phyloP scores from a whole-genome alignment of 2,888 invertebrate genomes.

The Lasioglossum lativentre region DNA sequence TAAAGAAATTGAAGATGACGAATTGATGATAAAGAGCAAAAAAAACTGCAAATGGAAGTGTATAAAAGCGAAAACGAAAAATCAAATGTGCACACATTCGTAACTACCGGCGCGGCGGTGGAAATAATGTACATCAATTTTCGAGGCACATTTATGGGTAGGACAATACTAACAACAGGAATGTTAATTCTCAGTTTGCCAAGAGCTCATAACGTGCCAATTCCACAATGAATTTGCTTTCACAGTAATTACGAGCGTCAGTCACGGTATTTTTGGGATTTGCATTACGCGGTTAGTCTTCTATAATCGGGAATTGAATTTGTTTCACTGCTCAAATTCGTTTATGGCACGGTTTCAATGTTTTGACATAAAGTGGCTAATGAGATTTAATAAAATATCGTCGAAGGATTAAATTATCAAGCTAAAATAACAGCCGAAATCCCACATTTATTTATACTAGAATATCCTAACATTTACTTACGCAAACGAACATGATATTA shows the following conservation, averaged over 20 bases:
- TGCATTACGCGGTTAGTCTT: not conserved
- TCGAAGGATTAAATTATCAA: not conserved
- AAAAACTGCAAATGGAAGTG: not conserved
- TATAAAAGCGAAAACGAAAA: not conserved
- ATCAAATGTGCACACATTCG: not conserved
- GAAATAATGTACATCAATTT: conserved; percentile 3
- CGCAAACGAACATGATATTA: not conserved
- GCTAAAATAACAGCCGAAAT: not conserved
- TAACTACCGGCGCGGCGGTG: not conserved
- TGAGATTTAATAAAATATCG: not conserved
- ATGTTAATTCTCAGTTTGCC: conserved; percentile 35
- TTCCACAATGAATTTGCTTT: conserved; percentile 34
- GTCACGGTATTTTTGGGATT: conserved; percentile 1
- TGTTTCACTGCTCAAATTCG: not conserved
- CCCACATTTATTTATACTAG: not conserved
- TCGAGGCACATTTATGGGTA: not conserved
- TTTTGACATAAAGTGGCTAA: not conserved
- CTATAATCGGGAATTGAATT: conserved; percentile 36
- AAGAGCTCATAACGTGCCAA: conserved; percentile 6
- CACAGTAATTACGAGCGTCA: conserved; percentile 37
- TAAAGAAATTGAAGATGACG: not conserved
- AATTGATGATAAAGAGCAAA: not conserved
- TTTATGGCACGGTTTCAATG: too few relatives aligned
- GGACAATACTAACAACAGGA: conserved; percentile 17
- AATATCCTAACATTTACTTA: not conserved